phyloP scores from a whole-genome alignment of 2,888 invertebrate species.

The Pteria penguin region DNA sequence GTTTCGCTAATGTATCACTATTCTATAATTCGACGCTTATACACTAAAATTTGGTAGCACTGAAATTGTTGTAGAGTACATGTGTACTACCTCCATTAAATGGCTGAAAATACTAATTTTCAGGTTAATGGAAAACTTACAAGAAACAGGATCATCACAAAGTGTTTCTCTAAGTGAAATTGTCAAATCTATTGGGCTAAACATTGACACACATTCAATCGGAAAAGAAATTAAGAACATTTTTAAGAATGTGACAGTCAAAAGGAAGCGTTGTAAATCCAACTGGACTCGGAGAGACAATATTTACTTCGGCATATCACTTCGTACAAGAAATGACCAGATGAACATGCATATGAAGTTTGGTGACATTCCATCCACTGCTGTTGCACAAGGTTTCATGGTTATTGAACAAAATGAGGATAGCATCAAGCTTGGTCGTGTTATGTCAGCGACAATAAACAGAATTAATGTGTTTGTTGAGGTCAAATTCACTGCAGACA shows the following conservation, averaged over 20 bases:
- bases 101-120: too few relatives aligned
- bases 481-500: background rate
- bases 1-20: too few relatives aligned
- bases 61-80: too few relatives aligned
- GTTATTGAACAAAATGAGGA: background rate
- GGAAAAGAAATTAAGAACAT: constrained; percentile 1
- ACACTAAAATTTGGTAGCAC: too few relatives aligned
- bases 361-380: background rate
- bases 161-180: background rate
- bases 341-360: background rate
- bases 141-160: background rate
- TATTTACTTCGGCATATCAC: constrained; percentile 2
- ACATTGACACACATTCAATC: background rate
- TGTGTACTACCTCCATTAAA: too few relatives aligned
- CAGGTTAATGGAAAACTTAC: background rate
- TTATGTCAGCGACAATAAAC: constrained; percentile 1
- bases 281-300: constrained; percentile 6
- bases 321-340: background rate
- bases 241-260: background rate
- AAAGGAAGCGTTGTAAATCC: background rate
- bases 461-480: background rate
- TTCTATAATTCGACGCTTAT: too few relatives aligned
- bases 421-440: constrained; percentile 1
- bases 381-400: background rate
- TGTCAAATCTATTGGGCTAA: background rate